These are phyloP conservation scores for Lateolabrax maculatus DNA, from an alignment of 2,797 vertebrate genomes.

Conservation along the genomic window DNA sequence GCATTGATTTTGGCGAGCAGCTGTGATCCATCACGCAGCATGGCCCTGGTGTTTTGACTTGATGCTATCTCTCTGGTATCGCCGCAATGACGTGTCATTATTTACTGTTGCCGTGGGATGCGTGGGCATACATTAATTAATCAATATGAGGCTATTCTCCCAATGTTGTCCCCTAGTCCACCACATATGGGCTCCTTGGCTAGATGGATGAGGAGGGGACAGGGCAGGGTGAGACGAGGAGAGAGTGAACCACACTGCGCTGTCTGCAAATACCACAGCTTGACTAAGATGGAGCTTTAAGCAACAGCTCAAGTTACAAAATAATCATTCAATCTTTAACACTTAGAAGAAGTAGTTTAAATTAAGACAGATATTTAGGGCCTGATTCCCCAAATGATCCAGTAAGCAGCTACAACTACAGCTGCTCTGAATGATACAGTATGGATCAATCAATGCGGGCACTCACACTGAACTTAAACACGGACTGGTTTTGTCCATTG, in stretches of 20 bases:
- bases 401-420: neutral
- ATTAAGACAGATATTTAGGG: neutral
- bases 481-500: neutral
- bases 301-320: conserved; percentile 28
- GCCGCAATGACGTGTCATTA: conserved; percentile 69
- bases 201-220: conserved; percentile 53
- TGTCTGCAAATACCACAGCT: conserved; percentile 36
- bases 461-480: neutral
- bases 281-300: conserved; percentile 32
- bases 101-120: conserved; percentile 78
- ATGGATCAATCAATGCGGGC: neutral
- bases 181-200: conserved; percentile 32
- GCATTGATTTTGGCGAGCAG: conserved; percentile 78
- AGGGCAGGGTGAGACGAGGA: conserved; percentile 3
- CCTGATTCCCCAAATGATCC: neutral
- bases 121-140: conserved; percentile 81
- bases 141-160: conserved; percentile 76
- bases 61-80: conserved; percentile 75
- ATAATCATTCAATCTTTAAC: conserved; percentile 10
- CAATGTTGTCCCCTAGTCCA: conserved; percentile 48
- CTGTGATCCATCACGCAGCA: conserved; percentile 77
- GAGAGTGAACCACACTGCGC: neutral
- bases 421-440: neutral
- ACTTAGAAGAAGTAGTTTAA: neutral
- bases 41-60: conserved; percentile 82